phyloP scores from a whole-genome alignment of 2,797 vertebrate species.

The Xenops minutus region DNA sequence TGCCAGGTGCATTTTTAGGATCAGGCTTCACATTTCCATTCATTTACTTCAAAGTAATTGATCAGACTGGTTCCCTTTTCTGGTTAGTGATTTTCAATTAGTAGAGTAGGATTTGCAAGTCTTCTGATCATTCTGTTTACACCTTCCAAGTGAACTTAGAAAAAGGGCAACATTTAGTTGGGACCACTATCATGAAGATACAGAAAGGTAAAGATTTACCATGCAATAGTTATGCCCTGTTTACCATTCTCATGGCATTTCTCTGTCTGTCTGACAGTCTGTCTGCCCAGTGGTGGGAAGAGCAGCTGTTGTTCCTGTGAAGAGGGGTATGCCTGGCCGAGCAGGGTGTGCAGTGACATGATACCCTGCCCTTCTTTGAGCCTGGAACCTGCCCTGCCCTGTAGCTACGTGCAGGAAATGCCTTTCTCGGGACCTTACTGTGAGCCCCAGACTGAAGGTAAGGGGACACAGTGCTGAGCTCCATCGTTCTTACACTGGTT shows the following conservation, averaged over 20 bases:
- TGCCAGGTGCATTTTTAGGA: not conserved
- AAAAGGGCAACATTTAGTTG: not conserved
- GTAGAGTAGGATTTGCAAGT: not conserved
- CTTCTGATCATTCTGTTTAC: not conserved
- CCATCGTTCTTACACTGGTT: rapidly evolving
- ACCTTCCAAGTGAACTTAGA: not conserved
- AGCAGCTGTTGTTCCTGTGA: constrained; percentile 80
- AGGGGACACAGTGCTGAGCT: not conserved
- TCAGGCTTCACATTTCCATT: not conserved
- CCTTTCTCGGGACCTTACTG: constrained; percentile 75
- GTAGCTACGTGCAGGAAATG: constrained; percentile 67
- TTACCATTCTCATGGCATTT: not conserved
- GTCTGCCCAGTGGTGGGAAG: constrained; percentile 51
- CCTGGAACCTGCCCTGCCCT: not conserved
- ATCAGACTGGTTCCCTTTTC: not conserved
- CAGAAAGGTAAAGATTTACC: not conserved
- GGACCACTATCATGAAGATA: not conserved
- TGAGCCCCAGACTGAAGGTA: constrained; percentile 64
- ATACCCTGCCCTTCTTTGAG: not conserved
- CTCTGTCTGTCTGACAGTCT: constrained; percentile 73
- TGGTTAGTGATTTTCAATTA: not conserved
- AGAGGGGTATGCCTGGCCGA: constrained; percentile 78
- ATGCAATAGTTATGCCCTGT: rapidly evolving
- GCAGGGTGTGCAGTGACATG: constrained; percentile 52
- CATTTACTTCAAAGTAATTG: not conserved